Evolutionary conservation across 2,113 vertebrate species (phyloP).

Genomic region (Centrocercus urophasianus): DNA sequence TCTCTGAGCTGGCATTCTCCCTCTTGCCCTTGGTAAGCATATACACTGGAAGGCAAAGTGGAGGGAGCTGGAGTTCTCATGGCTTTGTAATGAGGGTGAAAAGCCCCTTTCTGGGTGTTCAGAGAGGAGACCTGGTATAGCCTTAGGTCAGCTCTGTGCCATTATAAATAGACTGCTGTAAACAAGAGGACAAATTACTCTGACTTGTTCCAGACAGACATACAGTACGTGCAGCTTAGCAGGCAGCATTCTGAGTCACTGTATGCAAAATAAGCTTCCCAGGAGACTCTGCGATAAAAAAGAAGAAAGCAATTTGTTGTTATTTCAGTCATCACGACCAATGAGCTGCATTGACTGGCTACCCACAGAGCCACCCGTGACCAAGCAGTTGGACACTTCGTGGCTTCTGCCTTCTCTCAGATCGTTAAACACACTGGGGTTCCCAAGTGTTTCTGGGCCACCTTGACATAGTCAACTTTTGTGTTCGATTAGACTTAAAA

Average conservation of each 20-base stretch:
- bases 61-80: neutral
- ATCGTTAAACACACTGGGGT: neutral
- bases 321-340: conserved; percentile 26
- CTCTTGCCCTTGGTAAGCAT: neutral
- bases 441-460: neutral
- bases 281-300: conserved; percentile 52
- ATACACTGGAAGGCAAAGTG: neutral
- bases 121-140: conserved; percentile 5
- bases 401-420: neutral
- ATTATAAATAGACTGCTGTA: conserved; percentile 71
- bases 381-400: neutral
- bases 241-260: conserved; percentile 74
- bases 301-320: conserved; percentile 65
- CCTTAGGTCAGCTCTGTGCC: conserved; percentile 26
- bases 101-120: conserved; percentile 43
- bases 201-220: conserved; percentile 69
- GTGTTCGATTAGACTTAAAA: conserved; percentile 25
- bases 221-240: conserved; percentile 73
- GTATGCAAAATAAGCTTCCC: conserved; percentile 72
- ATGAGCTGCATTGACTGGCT: conserved; percentile 24
- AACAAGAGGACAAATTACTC: conserved; percentile 68
- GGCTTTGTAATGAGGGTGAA: conserved; percentile 40
- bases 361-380: neutral
- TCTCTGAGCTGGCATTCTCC: neutral
- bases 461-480: neutral